Base-by-base conservation (phyloP, 2,888 invertebrate species). In the Linnaemya vulpina region DNA sequence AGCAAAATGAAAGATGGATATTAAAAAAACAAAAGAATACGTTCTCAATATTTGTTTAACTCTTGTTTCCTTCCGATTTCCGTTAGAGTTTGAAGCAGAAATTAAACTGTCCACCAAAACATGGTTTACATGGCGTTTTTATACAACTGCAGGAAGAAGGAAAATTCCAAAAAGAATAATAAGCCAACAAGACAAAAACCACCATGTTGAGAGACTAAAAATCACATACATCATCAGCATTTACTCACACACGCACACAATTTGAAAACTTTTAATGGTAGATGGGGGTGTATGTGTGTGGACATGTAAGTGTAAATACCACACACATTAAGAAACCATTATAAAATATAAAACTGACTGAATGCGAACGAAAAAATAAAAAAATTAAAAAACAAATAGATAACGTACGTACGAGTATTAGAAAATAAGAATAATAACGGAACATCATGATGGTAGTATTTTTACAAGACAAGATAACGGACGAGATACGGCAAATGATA, bases 61-160 rank as follows among this genome's bases (percentile, higher is more conserved):
- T 74, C 68, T 46, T 51, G 53, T 62, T 78, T 83, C 68, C 68
- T 83, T 76, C 85, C 75, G 82, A 67, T 85, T 79, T 81, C 81
- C 83, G 71, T 58, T 62, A 63, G 74, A 77, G 70, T 80, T 86
- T 76, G 40, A 75, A 70, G 68, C 67, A 77, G 68, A 78, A 70
- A 62, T 85, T 71, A 60, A 86, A 84, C 86, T 86, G 83, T 78
- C 83, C 76, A 83, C 77, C 60, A 77, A 88, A 88, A 86, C 88
- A 89, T 83, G 89, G 84, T 88, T 86, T 88, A 86, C 87, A 88
- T 85, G 79, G 87, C 87, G 88, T 89, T 91, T 91, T 91, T 91
- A 91, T 91, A 91, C 89, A 86, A 77, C 60, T 38, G 35, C 75
- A 75, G 68, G 30, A 62, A 51, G 1, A 67, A 10, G 40, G 0